Conservation (phyloP, 2,888 invertebrate genomes). For the Cephalotes varians region DNA sequence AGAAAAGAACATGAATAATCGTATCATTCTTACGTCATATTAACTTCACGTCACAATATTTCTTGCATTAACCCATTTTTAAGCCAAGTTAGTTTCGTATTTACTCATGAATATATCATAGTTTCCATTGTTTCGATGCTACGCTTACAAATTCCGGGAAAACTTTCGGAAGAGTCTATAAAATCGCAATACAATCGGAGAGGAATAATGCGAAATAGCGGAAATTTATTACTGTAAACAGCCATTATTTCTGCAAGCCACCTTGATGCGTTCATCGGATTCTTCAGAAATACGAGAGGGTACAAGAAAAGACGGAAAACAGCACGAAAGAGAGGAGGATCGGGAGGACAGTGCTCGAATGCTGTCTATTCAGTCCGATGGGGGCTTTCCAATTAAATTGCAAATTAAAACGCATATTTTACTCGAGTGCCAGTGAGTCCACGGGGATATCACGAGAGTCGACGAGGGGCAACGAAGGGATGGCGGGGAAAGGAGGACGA, state of each 20-base stretch:
- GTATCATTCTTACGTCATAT: conserved; percentile 8
- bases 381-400: conserved; percentile 79
- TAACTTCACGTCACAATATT: not conserved
- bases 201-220: conserved; percentile 33
- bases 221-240: conserved; percentile 55
- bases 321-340: not conserved
- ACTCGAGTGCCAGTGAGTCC: conserved; percentile 66
- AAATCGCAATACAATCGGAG: not conserved
- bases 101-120: not conserved
- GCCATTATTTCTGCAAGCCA: conserved; percentile 36
- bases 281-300: conserved; percentile 32
- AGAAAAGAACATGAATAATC: not conserved
- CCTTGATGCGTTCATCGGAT: conserved; percentile 16
- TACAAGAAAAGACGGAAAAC: conserved; percentile 34
- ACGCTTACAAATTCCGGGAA: conserved; percentile 1
- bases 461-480: conserved; percentile 1
- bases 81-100: not conserved
- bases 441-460: conserved; percentile 54
- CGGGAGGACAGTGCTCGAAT: conserved; percentile 33
- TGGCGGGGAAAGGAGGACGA: conserved; percentile 34
- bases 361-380: conserved; percentile 40
- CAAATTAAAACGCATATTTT: conserved; percentile 80
- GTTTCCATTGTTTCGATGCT: not conserved
- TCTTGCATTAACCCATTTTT: not conserved
- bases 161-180: conserved; percentile 15